Percentiles rank a stretch among this genome's conserved stretches.
Evolutionary conservation across 64 coral and sea anemone genomes (phyloP).

Genomic region (Pocillopora damicornis): DNA sequence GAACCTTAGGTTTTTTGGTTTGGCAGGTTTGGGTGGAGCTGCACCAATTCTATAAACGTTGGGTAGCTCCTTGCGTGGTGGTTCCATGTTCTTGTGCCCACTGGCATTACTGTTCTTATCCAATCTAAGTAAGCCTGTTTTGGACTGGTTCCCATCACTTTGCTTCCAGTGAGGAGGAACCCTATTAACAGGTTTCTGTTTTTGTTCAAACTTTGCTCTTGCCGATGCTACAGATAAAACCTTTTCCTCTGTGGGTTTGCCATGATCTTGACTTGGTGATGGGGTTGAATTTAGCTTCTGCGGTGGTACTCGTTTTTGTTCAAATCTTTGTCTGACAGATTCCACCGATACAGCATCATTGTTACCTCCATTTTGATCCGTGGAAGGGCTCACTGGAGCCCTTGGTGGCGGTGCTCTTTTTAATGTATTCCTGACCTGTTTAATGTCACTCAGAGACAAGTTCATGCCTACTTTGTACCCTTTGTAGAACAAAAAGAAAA

Average conservation of each 20-base stretch:
- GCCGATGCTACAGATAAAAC: not conserved
- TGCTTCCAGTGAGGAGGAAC: not conserved
- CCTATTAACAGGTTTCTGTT: not conserved
- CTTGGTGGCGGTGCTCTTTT: conserved; percentile 4
- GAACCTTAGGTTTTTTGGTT: conserved; percentile 19
- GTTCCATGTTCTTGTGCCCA: not conserved
- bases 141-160: not conserved
- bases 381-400: not conserved
- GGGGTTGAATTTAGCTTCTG: not conserved
- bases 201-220: conserved; percentile 18
- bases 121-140: no score
- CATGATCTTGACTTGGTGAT: not conserved
- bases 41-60: not conserved
- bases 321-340: conserved; percentile 2
- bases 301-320: not conserved
- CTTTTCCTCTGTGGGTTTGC: not conserved
- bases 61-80: not conserved
- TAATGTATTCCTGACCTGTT: not conserved
- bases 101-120: conserved; percentile 1
- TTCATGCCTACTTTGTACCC: not conserved
- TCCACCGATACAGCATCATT: not conserved
- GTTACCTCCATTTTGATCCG: not conserved
- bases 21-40: not conserved
- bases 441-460: not conserved
- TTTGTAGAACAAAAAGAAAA: no score